Base-by-base conservation (phyloP, 35 echinoderm and acorn worm genomes). In the Ophioderma brevispina region DNA sequence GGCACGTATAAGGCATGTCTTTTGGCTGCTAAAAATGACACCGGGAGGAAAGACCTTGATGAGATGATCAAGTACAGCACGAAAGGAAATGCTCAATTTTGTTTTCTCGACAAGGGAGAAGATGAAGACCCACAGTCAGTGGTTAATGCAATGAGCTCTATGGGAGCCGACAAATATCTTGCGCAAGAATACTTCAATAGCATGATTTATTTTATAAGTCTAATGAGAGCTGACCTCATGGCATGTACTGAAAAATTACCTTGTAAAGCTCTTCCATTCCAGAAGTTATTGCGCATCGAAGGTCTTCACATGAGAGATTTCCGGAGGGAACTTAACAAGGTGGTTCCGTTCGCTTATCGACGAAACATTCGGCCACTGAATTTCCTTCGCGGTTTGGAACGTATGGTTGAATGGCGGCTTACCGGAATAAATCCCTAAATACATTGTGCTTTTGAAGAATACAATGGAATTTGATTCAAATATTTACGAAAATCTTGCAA, bases 381-480 rank as follows among this genome's bases (percentile, higher is more conserved):
- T 33, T 75, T 35, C 0, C 55, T 76, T 2, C 18, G 32, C 36
- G 89, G 89, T 17, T n/a, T 50, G 10, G 64, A 85, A 13, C 64
- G 89, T 31, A 76, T 41, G 25, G 0, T 91, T 38, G 89, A 91
- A 78, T 91, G 89, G 89, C n/a, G n/a, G n/a, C n/a, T n/a, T n/a
- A n/a, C n/a, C n/a, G n/a, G n/a, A n/a, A n/a, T n/a, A n/a, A n/a
- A n/a, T n/a, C n/a, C n/a, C n/a, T n/a, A n/a, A n/a, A n/a, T n/a
- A n/a, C n/a, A n/a, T n/a, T n/a, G n/a, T n/a, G n/a, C n/a, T n/a
- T n/a, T n/a, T n/a, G n/a, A n/a, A n/a, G n/a, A n/a, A n/a, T n/a
- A n/a, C n/a, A n/a, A n/a, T n/a, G n/a, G n/a, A n/a, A n/a, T n/a
- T n/a, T n/a, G n/a, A n/a, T n/a, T n/a, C n/a, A n/a, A n/a, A n/a